Conservation (phyloP, 2,888 invertebrate species). For the Keiferia lycopersicella region DNA sequence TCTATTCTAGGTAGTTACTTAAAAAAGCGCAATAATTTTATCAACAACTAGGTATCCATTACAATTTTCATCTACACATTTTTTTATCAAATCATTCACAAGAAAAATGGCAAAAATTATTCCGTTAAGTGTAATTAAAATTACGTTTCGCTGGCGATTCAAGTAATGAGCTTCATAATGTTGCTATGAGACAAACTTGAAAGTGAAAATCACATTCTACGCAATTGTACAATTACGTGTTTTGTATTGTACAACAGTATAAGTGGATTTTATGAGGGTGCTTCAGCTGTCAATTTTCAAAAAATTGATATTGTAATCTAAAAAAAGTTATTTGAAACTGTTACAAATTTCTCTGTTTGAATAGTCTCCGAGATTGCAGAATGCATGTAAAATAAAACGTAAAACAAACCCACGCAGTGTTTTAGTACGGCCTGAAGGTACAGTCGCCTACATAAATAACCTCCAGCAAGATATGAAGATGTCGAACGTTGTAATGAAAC, state of each 20-base stretch:
- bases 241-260: neutral
- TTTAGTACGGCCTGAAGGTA: conserved; percentile 52
- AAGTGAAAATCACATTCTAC: conserved; percentile 44
- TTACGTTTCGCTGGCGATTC: conserved; percentile 40
- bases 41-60: conserved; percentile 29
- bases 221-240: conserved; percentile 10
- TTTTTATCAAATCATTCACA: conserved; percentile 25
- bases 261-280: neutral
- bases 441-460: conserved; percentile 68
- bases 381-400: conserved; percentile 20
- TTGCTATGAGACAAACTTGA: conserved; percentile 39
- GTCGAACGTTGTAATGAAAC: conserved; percentile 74
- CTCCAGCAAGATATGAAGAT: conserved; percentile 70
- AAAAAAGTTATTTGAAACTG: neutral
- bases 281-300: neutral
- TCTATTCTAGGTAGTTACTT: conserved; percentile 18
- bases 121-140: conserved; percentile 46
- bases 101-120: conserved; percentile 32
- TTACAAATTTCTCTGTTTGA: conserved; percentile 10
- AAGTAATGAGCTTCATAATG: conserved; percentile 39
- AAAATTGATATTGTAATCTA: neutral
- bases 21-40: conserved; percentile 28
- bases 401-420: conserved; percentile 33
- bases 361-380: conserved; percentile 17
- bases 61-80: conserved; percentile 29